phyloP scores from a whole-genome alignment of 2,113 vertebrate species.

The Podarcis raffonei region DNA sequence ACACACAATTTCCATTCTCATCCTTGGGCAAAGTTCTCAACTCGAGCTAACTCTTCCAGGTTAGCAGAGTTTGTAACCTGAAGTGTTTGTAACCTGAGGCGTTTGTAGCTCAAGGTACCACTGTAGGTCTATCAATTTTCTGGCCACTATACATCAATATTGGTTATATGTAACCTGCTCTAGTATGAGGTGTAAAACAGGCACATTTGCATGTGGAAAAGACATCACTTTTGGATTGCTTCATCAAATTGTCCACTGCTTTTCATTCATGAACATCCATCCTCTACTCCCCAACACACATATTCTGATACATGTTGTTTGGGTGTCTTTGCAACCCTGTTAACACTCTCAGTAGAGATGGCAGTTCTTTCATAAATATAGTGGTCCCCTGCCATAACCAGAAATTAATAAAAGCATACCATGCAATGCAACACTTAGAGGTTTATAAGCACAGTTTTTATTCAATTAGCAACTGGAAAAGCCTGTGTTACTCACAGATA shows the following conservation, averaged over 20 bases:
- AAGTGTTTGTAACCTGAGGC: too few relatives aligned
- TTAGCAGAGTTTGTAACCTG: too few relatives aligned
- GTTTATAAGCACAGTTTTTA: conserved; percentile 4
- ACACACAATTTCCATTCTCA: too few relatives aligned
- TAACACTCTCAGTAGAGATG: background rate
- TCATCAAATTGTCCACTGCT: background rate
- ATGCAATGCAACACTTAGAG: background rate
- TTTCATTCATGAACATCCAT: background rate
- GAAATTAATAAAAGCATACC: conserved; percentile 3
- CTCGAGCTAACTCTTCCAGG: too few relatives aligned
- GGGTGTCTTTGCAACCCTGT: background rate
- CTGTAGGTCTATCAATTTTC: too few relatives aligned
- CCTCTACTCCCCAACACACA: background rate
- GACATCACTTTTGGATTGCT: too few relatives aligned
- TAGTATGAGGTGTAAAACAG: background rate
- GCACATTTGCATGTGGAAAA: background rate
- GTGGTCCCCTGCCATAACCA: background rate
- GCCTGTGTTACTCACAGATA: background rate
- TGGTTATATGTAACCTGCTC: background rate
- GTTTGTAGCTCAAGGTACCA: too few relatives aligned
- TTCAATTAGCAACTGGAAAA: conserved; percentile 28
- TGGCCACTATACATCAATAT: background rate
- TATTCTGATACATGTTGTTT: background rate
- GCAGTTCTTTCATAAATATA: background rate
- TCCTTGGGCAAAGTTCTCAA: too few relatives aligned